Base-by-base conservation (phyloP, 2,888 invertebrate species). In the Crematogaster levior region DNA sequence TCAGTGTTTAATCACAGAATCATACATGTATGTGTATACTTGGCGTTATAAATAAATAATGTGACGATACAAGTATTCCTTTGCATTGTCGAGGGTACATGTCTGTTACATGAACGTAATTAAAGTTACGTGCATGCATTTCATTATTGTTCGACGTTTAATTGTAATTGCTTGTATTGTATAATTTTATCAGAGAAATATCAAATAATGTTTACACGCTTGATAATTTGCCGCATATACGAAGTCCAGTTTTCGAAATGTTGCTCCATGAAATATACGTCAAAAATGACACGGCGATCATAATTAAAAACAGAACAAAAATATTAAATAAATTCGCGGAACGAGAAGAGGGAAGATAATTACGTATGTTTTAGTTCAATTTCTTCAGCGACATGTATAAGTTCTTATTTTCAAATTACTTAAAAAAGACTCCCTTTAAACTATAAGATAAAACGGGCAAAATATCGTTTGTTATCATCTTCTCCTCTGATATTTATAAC, bases 341-440 rank as follows among this genome's bases (percentile, higher is more conserved):
- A 53, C 46, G 68, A 75, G 53, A 77, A 27, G 27, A 51, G 53
- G 53, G 51, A 85, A 83, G 73, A 60, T 82, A 83, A 85, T 86
- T 66, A 70, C 18, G 6, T 61, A 61, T 37, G 24, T 40, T 3
- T 24, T 40, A 21, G 1, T 68, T 51, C 1, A 68, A 68, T 30
- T 7, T 40, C 7, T 72, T 72, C n/a, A 27, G 12, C 1, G 10
- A 3, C 5, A 60, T 21, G 9, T 61, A n/a, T n/a, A n/a, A 51
- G 1, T 37, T 1, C 9, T 40, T 43, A 58, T 18, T 37, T 12
- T n/a, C n/a, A 15, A 66, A 53, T 68, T 1, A 65, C 51, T 34
- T 15, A 24, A 51, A 68, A 24, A 21, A 37, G 43, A 15, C 15
- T 21, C 3, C 0, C 2, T 34, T 60, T 9, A 58, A 60, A 46